A percentile compares a stretch with the other conserved stretches of the same genome.
phyloP scores from a whole-genome alignment of 92 coral and sea anemone genomes.

The Epizoanthus stellaris region DNA sequence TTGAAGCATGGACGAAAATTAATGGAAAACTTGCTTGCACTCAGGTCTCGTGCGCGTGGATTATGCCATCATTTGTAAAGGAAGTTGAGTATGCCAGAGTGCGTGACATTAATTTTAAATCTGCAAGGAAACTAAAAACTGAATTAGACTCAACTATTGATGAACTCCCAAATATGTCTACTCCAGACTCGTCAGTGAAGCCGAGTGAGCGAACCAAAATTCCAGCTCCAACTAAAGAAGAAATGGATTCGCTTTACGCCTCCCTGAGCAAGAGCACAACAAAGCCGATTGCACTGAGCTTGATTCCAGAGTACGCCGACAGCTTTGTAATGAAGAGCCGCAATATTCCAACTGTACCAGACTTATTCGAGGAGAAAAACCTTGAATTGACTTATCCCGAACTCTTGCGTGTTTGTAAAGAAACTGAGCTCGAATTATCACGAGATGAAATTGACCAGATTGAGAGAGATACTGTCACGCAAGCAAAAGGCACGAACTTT shows the following conservation, averaged over 20 bases:
- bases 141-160: too few species aligned
- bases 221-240: slow-evolving; percentile 25
- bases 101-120: slow-evolving; percentile 33
- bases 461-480: slow-evolving; percentile 55
- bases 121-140: slow-evolving; percentile 31
- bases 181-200: too few species aligned
- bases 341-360: slow-evolving; percentile 40
- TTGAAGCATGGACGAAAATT: slow-evolving; percentile 31
- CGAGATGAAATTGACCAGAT: slow-evolving; percentile 53
- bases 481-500: slow-evolving; percentile 50
- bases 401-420: slow-evolving; percentile 34
- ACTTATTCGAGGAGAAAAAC: slow-evolving; percentile 43
- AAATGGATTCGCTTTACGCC: slow-evolving; percentile 51
- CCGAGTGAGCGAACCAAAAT: too few species aligned
- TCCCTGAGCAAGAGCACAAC: slow-evolving; percentile 54
- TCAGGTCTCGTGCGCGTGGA: slow-evolving; percentile 31
- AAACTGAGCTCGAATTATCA: too few species aligned
- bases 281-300: slow-evolving; percentile 74
- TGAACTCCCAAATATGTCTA: too few species aligned
- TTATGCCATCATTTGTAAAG: slow-evolving; percentile 15
- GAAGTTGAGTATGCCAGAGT: slow-evolving; percentile 42
- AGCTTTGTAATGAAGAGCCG: slow-evolving; percentile 60
- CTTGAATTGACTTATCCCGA: slow-evolving; percentile 54
- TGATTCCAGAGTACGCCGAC: slow-evolving; percentile 56
- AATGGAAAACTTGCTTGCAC: slow-evolving; percentile 39